Evolutionary conservation across 2,797 vertebrate genomes (phyloP).

Genomic region (Sebastes aleutianus): DNA sequence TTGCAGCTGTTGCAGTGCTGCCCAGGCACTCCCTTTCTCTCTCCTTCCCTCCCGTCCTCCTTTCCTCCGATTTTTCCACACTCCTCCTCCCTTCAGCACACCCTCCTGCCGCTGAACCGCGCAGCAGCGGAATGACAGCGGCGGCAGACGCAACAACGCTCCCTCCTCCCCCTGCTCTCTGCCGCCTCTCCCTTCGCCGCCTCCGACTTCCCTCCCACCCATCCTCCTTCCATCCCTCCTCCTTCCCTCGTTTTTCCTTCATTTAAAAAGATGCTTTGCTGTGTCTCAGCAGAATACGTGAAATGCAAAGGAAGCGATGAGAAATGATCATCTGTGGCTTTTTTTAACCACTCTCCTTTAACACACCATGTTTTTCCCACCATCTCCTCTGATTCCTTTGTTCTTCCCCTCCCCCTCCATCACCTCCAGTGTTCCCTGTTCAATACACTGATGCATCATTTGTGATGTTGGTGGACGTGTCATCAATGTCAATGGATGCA

Average conservation of each 20-base stretch:
- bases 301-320: constrained; percentile 58
- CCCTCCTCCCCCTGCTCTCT: constrained; percentile 77
- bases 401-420: constrained; percentile 74
- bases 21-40: constrained; percentile 80
- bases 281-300: constrained; percentile 67
- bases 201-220: constrained; percentile 62
- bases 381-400: constrained; percentile 71
- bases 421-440: constrained; percentile 57
- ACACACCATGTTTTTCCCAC: constrained; percentile 56
- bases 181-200: constrained; percentile 62
- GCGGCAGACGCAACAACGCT: constrained; percentile 75
- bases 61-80: constrained; percentile 73
- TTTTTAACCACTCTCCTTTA: constrained; percentile 37
- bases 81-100: constrained; percentile 78
- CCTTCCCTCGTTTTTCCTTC: constrained; percentile 46
- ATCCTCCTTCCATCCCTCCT: constrained; percentile 49
- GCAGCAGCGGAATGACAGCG: constrained; percentile 90
- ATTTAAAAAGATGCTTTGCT: constrained; percentile 76
- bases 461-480: constrained; percentile 17
- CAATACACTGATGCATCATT: constrained; percentile 62
- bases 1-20: constrained; percentile 83
- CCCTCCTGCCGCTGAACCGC: constrained; percentile 79
- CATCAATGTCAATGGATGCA: constrained; percentile 32
- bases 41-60: constrained; percentile 70
- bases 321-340: constrained; percentile 49